Conservation (phyloP, 2,888 invertebrate species). For the Aricia artaxerxes region DNA sequence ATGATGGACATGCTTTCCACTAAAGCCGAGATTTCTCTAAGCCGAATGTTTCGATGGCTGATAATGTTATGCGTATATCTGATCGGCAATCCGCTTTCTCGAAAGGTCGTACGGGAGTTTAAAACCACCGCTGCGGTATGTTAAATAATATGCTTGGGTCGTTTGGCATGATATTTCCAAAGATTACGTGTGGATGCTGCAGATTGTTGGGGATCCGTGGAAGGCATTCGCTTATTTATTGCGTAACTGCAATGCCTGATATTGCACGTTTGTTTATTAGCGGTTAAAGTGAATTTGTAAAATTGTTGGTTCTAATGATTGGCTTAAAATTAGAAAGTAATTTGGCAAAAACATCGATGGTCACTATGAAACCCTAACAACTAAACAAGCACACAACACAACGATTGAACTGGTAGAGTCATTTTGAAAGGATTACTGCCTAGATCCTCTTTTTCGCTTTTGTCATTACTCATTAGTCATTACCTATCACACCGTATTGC, state of each 20-base stretch:
- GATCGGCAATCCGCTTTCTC: not conserved
- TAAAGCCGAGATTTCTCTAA: not conserved
- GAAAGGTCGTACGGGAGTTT: slow-evolving; percentile 17
- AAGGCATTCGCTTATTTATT: slow-evolving; percentile 23
- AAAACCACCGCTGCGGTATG: slow-evolving; percentile 29
- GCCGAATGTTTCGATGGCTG: not conserved
- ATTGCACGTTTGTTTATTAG: slow-evolving; percentile 3
- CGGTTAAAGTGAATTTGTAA: not conserved
- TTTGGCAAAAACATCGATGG: not conserved
- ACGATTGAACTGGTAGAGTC: too few relatives aligned
- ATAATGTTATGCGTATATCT: not conserved
- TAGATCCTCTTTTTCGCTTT: too few relatives aligned
- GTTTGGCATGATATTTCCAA: slow-evolving; percentile 6
- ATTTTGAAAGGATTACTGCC: too few relatives aligned
- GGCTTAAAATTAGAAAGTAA: not conserved
- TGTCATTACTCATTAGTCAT: too few relatives aligned
- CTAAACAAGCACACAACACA: too few relatives aligned
- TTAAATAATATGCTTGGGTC: slow-evolving; percentile 24
- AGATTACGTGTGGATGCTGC: slow-evolving; percentile 25
- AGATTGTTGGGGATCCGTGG: slow-evolving; percentile 8
- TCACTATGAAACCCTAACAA: too few relatives aligned
- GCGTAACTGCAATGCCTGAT: slow-evolving; percentile 17
- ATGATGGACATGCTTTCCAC: not conserved
- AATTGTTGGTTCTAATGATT: not conserved
- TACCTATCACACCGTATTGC: not conserved